Base-by-base conservation (phyloP, 2,113 vertebrate species). In the Gadus macrocephalus region DNA sequence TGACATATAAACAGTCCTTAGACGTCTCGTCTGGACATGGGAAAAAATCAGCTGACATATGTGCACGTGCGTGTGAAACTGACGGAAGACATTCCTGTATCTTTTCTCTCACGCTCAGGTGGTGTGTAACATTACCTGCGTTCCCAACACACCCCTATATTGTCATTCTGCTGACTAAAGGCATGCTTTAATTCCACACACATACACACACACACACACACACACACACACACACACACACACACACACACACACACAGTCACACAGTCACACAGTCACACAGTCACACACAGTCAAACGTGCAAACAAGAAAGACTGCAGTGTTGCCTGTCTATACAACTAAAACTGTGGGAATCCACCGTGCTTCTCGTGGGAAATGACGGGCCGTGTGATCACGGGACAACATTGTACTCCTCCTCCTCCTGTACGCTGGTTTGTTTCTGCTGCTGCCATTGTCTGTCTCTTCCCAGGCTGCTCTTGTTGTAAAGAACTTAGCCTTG, bases 361-460 rank as follows among this genome's bases (percentile, higher is more conserved):
- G 38, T 72, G 62, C 79, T 82, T 84, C 78, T 86, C 84, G 76
- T 77, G 86, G 88, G 82, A 88, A 87, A 71, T 77, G 59, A 71
- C 63, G 35, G 20, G 11, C 20, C 16, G 61, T 55, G 55, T 58
- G 15, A 6, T 16, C 42, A 14, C 11, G 42, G 42, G 42, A 49
- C 42, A 35, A 35, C 31, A 35, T 5, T 35, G 31, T 7, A 62
- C 58, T 67, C 38, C 71, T 80, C 75, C 73, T 73, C 66, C 61
- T 62, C 59, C 55, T 19, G 59, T 1, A 1, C 4, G 12, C 66
- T 59, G 71, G 31, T 35, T 53, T 53, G 49, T 66, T 53, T 20
- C 27, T 72, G 62, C 19, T 59, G 60, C 55, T 58, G 15, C n/a
- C 55, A 17, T 58, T 58, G 15, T 58, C 55, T 58, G 55, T 17